Evolutionary conservation across 2,888 invertebrate species (phyloP), one percentile per base, ranked within the genome.

Genomic region (Rhagophthalmus giganteus): DNA sequence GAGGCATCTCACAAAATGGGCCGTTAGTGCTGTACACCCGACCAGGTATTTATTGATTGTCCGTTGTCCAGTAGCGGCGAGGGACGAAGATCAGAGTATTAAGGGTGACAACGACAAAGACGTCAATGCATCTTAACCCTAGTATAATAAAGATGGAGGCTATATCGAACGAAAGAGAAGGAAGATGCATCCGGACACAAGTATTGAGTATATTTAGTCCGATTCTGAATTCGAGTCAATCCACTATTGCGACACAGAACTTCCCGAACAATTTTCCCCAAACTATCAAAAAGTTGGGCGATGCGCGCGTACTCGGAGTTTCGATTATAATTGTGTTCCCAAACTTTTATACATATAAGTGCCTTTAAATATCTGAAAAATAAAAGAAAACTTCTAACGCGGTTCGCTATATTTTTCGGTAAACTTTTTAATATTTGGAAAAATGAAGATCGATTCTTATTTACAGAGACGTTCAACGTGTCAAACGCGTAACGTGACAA

Each of bases 1-100:
- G 28, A 35, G 37, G 37, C 37, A 44, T 38, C 30, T 27, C 42
- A 37, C 15, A 49, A 37, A 33, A 37, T 39, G 33, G 31, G 25
- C 15, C 44, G 38, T 25, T 44, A 40, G 40, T 45, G 30, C 35
- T 31, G 35, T 46, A 41, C 35, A 37, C 47, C 51, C 57, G 47
- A 57, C 52, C 57, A 59, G 60, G 60, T 60, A 58, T 60, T 60
- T 61, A 61, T 61, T 64, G 66, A 66, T 66, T 66, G 65, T 62
- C 62, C 65, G 61, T 58, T 62, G 62, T 64, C 64, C 64, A 57
- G 59, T 39, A 47, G 53, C 45, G 58, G 52, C 50, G 45, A 47
- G 48, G 50, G 61, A 56, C 53, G 57, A 57, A 57, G 57, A 56
- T 58, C 55, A 55, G 57, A 45, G 57, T 50, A 58, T 49, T 57